Base-by-base conservation (phyloP, 1,140 invertebrate genomes). In the Psilanteris sp. region DNA sequence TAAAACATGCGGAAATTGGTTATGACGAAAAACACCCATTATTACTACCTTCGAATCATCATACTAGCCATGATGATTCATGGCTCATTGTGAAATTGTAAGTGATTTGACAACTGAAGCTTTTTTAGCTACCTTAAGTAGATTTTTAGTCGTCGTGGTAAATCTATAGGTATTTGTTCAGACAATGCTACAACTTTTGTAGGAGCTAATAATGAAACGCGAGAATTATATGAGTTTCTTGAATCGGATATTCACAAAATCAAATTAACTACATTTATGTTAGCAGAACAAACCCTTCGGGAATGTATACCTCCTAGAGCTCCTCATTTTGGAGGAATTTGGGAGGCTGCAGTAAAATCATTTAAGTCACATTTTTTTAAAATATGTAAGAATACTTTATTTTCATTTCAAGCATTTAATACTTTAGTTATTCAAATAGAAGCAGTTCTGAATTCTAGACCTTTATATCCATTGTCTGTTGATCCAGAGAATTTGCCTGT, bases 301-400 rank as follows among this genome's bases (percentile, higher is more conserved):
- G 34, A 78, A 24, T 79, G 73, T 34, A 76, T 78, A 18, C 75
- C 77, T 15, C 48, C 68, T 20, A 37, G 34, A 43, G 54, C 59
- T 8, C 70, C 76, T 14, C 71, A 81, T 50, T 78, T 79, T 41
- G 74, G 74, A 4, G 79, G 78, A 9, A 64, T 79, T 1, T 71
- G 70, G 62, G 77, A 81, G 24, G 75, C 70, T 14, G 55, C 52
- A 0, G 78, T 87, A 0, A 78, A 80, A 55, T 37, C 55, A n/a
- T 34, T 77, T 70, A 52, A 81, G 79, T 32, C 26, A 0, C 66
- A 22, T 41, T 70, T 70, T 50, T 50, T 50, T 50, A 36, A 11
- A 11, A 36, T 59, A 6, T 16, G 31, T 13, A 6, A 8, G 10
- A 34, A 62, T 18, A 62, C 43, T 0, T 29, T 48, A 18, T 62